A percentile compares a stretch with the other conserved stretches of the same genome.
Conservation (phyloP, 2,888 invertebrate species). For the Cheilosia scutellata region DNA sequence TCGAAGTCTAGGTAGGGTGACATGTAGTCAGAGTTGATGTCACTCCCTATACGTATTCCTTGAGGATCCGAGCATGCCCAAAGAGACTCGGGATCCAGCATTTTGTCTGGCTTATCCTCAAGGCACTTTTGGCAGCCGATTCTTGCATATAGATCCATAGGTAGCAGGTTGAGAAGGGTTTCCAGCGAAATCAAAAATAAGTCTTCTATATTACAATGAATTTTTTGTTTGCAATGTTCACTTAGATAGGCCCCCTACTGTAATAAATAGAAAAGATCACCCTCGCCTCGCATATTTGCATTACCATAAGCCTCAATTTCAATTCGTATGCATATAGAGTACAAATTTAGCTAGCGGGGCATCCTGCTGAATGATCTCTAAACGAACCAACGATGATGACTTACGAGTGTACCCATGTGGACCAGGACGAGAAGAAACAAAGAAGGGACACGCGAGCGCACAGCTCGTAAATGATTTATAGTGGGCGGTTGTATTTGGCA, state of each 20-base stretch:
- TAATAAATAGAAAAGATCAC: constrained; percentile 45
- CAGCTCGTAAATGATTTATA: constrained; percentile 69
- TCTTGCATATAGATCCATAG: too few relatives aligned
- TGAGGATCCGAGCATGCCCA: too few relatives aligned
- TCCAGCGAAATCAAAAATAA: too few relatives aligned
- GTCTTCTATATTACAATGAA: too few relatives aligned
- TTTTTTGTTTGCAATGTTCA: constrained; percentile 1
- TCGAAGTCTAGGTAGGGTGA: too few relatives aligned
- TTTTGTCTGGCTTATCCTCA: too few relatives aligned
- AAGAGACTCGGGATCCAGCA: too few relatives aligned
- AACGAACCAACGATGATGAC: constrained; percentile 57
- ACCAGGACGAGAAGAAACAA: constrained; percentile 7
- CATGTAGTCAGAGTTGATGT: too few relatives aligned
- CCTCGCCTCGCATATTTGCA: constrained; percentile 30
- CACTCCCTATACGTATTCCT: too few relatives aligned
- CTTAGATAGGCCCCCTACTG: constrained; percentile 20
- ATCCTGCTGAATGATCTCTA: constrained; percentile 70
- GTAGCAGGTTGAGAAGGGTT: too few relatives aligned
- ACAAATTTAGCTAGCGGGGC: constrained; percentile 72
- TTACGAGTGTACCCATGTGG: not conserved
- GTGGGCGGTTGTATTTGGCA: constrained; percentile 75
- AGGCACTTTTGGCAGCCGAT: too few relatives aligned
- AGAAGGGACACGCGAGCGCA: constrained; percentile 26
- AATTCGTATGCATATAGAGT: constrained; percentile 64
- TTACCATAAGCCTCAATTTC: constrained; percentile 63